Evolutionary conservation across 2,888 invertebrate genomes (phyloP).

Genomic region (Serripes groenlandicus): DNA sequence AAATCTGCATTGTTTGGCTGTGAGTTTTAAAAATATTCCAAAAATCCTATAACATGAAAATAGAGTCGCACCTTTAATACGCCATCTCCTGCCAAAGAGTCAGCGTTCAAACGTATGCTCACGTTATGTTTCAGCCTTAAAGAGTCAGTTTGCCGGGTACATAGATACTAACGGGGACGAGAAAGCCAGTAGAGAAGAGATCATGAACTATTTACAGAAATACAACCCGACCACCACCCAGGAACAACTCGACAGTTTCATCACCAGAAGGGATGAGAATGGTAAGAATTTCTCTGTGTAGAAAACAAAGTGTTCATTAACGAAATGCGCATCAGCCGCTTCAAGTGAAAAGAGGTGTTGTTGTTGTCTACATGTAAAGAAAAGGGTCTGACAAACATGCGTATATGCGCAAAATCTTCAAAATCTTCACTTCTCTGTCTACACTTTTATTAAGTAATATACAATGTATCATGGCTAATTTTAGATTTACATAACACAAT

Average conservation of each 20-base stretch:
- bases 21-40: background rate
- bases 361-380: too few relatives aligned
- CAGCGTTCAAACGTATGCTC: too few relatives aligned
- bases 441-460: too few relatives aligned
- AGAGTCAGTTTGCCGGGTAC: conserved; percentile 74
- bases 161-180: conserved; percentile 78
- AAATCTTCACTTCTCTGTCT: too few relatives aligned
- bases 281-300: conserved; percentile 70
- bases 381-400: too few relatives aligned
- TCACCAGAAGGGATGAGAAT: conserved; percentile 72
- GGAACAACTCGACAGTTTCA: conserved; percentile 70
- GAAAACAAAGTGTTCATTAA: too few relatives aligned
- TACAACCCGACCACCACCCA: conserved; percentile 75
- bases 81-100: background rate
- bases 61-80: background rate
- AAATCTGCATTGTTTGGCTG: background rate
- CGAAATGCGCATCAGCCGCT: too few relatives aligned
- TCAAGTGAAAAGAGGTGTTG: too few relatives aligned
- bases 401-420: too few relatives aligned
- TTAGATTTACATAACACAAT: too few relatives aligned
- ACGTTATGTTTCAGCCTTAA: conserved; percentile 76
- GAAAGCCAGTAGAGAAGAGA: conserved; percentile 75
- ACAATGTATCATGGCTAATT: too few relatives aligned
- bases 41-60: background rate
- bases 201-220: conserved; percentile 71